Conservation (phyloP, 2,113 vertebrate species). For the Ptilonorhynchus violaceus region DNA sequence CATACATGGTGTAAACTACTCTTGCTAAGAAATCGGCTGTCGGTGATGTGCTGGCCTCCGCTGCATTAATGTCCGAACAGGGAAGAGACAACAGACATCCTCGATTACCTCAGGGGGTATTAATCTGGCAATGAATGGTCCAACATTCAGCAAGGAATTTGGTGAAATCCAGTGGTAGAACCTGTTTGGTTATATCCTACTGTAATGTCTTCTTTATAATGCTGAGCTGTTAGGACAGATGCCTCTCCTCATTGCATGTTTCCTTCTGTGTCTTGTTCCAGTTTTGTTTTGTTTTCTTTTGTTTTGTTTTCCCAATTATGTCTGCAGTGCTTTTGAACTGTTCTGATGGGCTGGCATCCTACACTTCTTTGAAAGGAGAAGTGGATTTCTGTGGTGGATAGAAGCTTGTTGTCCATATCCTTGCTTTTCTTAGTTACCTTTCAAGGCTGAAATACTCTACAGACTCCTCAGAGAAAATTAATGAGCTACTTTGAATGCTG, state of each 20-base stretch:
- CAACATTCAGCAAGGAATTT: not conserved
- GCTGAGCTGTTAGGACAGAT: not conserved
- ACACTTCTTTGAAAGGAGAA: not conserved
- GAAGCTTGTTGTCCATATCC: not conserved
- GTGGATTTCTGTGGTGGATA: not conserved
- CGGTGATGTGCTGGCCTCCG: not conserved
- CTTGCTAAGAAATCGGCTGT: not conserved
- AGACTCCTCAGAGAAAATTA: not conserved
- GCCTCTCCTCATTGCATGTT: not conserved
- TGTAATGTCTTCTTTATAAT: not conserved
- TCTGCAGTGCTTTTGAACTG: not conserved
- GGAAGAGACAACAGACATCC: not conserved
- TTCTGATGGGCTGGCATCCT: not conserved
- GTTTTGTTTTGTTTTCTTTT: not conserved
- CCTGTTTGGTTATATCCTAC: not conserved
- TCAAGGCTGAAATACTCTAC: not conserved
- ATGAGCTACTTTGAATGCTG: not conserved
- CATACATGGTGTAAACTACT: not conserved
- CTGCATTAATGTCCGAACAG: not conserved
- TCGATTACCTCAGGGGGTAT: rapidly evolving
- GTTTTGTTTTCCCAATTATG: not conserved
- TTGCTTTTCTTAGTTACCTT: not conserved
- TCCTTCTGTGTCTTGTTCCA: not conserved
- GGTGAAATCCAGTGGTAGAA: not conserved
- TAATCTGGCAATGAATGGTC: not conserved